Evolutionary conservation across 2,113 vertebrate genomes (phyloP).

Genomic region (Oncorhynchus keta): DNA sequence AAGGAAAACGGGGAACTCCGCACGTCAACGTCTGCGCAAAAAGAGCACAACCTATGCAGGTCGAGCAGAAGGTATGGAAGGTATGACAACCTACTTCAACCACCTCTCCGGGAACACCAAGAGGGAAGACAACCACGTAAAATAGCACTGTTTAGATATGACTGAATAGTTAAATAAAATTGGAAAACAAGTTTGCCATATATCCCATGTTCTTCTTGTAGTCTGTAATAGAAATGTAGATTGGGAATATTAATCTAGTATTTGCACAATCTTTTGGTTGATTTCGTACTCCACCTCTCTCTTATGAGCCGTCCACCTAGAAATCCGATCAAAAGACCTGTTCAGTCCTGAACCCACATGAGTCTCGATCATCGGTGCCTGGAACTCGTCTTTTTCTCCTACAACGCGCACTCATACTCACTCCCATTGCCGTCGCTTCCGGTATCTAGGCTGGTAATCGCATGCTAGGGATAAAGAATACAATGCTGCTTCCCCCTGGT

Average conservation of each 20-base stretch:
- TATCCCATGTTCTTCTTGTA: background rate
- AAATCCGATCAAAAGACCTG: conserved; percentile 12
- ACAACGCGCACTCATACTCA: background rate
- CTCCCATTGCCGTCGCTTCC: conserved; percentile 48
- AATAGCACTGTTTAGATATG: background rate
- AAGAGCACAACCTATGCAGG: conserved; percentile 45
- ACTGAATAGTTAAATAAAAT: background rate
- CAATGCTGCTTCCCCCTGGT: conserved; percentile 70
- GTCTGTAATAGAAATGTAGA: background rate
- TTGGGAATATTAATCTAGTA: too few species aligned
- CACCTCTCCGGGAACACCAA: conserved; percentile 27
- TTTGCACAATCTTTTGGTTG: background rate
- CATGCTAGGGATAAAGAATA: conserved; percentile 24
- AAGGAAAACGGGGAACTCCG: conserved; percentile 13
- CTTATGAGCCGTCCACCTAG: background rate
- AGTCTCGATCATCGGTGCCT: background rate
- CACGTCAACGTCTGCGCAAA: conserved; percentile 32
- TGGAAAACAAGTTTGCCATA: background rate
- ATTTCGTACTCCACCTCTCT: background rate
- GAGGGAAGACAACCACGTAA: conserved; percentile 40
- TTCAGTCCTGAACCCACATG: conserved; percentile 19
- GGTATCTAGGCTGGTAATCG: conserved; percentile 27
- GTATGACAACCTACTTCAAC: conserved; percentile 18
- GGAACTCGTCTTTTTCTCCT: conserved; percentile 36
- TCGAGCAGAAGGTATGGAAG: conserved; percentile 4